Evolutionary conservation across 2,888 invertebrate species (phyloP), one percentile per base, ranked within the genome.

Genomic region (Ectropis crepuscularia): DNA sequence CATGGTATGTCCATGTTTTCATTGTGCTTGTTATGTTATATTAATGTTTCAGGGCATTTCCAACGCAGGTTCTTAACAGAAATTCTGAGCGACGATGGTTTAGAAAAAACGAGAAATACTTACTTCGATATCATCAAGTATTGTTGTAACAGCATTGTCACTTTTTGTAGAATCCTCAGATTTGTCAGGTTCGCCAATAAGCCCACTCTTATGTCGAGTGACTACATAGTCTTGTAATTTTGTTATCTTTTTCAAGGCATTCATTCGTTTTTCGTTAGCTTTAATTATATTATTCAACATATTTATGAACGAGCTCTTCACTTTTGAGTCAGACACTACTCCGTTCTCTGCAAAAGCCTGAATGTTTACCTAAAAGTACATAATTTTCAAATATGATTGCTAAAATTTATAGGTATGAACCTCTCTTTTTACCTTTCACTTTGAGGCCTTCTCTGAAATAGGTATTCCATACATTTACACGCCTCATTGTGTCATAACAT

Each of bases 181-280:
- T 6, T 71, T 64, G 5, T 72, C 63, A 6, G 73, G 62, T 38
- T 70, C 63, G 10, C 58, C 61, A 0, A 60, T 45, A 6, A 62
- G 59, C 16, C 75, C 68, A 38, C 77, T 48, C 12, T 48, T 63
- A 28, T 70, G 71, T 28, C 66, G 74, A 0, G 74, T 74, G 9
- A 71, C 49, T 10, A 73, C 69, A 8, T 72, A 69, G 36, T 82
- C 80, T 12, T 85, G 75, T 0, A 85, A 53, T 5, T 69, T 53
- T 0, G 72, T 63, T 0, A 82, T 57, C 38, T 72, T 79, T 6
- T 76, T 77, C 28, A 87, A 59, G 0, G 75, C 71, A 0, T 71
- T 62, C 9, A 85, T 53, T 39, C 83, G 71, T n/a, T 78, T 70
- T 57, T 81, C 77, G 48, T 86, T 86, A 0, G 79, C 57, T 6